Evolutionary conservation across 92 coral and sea anemone genomes (phyloP), one percentile per base, ranked within the genome.

Genomic region (Hydrozoanthus gracilis): DNA sequence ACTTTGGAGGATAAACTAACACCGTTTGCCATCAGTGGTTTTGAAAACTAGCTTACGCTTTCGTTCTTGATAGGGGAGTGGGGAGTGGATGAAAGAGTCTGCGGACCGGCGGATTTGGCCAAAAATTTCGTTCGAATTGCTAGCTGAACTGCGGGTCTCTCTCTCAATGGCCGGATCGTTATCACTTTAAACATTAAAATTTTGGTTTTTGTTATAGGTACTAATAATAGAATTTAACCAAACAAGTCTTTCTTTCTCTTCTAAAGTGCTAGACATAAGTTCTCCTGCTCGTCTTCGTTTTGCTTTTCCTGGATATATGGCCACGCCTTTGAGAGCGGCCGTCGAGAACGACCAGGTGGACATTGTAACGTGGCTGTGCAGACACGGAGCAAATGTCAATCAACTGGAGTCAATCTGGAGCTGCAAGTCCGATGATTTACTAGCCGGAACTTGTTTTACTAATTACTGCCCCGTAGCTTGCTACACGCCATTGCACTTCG

Each of bases 401-500:
- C 93, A 76, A 45, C 78, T 83, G 15, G 93, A 91, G 72, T 65
- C 88, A 83, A 89, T 91, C 5, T 87, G 93, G 83, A 91, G 94
- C 82, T 78, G 87, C 51, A 83, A 76, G 52, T 76, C 91, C 61
- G 78, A 85, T 70, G 92, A 89, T 55, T 66, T 89, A 65, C 61
- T 84, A 39, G 79, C 96, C 82, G 94, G 91, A 72, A 73, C 83
- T 18, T 91, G 91, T 75, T 87, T 93, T 68, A 52, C 94, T 35
- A 91, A 86, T 69, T 65, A 87, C 61, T 93, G 94, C 51, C 84
- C 90, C 5, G 91, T 93, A 9, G 89, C 96, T 60, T 93, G 96
- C 39, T 88, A 86, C 78, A 88, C 92, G 6, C 88, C 94, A 14
- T 62, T 94, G 20, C 95, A 94, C 64, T 94, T 94, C 52, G 95